Evolutionary conservation across 53 echinoderm and acorn worm species (phyloP).

Genomic region (Crossaster papposus): DNA sequence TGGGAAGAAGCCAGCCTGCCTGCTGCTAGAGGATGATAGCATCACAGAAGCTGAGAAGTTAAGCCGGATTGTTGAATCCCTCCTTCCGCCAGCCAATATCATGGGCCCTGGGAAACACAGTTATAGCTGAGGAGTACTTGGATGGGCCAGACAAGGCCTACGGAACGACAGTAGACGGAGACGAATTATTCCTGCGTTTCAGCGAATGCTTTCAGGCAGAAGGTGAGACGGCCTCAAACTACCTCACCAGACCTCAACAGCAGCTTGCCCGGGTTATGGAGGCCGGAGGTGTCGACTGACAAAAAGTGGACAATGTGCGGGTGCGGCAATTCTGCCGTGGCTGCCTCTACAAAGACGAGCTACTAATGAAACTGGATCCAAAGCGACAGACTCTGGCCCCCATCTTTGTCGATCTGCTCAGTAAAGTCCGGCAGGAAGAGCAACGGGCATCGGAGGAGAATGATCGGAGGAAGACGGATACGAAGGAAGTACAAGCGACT

Average conservation of each 20-base stretch:
- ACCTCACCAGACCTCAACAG: not conserved
- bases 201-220: not conserved
- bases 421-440: slow-evolving; percentile 17
- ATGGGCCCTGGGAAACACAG: not conserved
- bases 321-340: slow-evolving; percentile 22
- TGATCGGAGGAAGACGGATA: not conserved
- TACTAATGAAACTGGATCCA: slow-evolving; percentile 19
- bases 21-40: not conserved
- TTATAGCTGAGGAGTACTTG: not conserved
- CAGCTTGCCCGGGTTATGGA: not conserved
- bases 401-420: slow-evolving; percentile 15
- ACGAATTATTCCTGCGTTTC: too few species aligned
- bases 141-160: not conserved
- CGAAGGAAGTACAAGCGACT: not conserved
- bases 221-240: slow-evolving; percentile 7
- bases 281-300: too few species aligned
- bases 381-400: not conserved
- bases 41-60: not conserved
- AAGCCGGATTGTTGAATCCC: not conserved
- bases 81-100: not conserved
- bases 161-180: too few species aligned
- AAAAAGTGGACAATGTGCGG: slow-evolving; percentile 8
- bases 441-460: not conserved
- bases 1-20: not conserved
- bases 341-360: slow-evolving; percentile 30